A percentile compares a stretch with the other conserved stretches of the same genome.
Conservation (phyloP, 2,888 invertebrate species). For the Drosophila sordidapex region DNA sequence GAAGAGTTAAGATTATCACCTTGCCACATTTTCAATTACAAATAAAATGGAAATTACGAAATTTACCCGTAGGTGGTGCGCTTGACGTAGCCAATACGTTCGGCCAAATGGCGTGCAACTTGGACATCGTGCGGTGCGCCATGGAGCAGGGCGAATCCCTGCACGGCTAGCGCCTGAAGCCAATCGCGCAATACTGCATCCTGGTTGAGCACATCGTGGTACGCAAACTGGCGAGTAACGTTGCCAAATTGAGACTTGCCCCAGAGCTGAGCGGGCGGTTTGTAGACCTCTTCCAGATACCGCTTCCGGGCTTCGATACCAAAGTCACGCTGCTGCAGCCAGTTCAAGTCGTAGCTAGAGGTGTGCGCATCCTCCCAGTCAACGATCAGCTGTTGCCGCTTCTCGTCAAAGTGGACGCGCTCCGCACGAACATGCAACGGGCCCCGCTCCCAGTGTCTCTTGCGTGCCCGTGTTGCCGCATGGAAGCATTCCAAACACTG, state of each 20-base stretch:
- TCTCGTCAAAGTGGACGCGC: conserved; percentile 39
- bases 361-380: conserved; percentile 88
- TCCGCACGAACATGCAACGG: conserved; percentile 85
- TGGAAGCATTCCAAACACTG: conserved; percentile 90
- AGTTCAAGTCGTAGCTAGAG: conserved; percentile 86
- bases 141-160: conserved; percentile 88
- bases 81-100: conserved; percentile 89
- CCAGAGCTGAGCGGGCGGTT: conserved; percentile 86
- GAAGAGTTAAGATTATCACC: background rate
- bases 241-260: conserved; percentile 85
- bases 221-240: conserved; percentile 86
- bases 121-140: conserved; percentile 86
- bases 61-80: conserved; percentile 90
- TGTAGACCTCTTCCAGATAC: conserved; percentile 86
- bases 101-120: conserved; percentile 86
- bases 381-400: conserved; percentile 77
- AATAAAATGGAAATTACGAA: background rate
- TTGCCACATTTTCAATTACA: background rate
- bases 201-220: conserved; percentile 85
- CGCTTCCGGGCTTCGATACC: conserved; percentile 84
- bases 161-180: conserved; percentile 87
- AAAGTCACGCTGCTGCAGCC: conserved; percentile 88
- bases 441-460: conserved; percentile 86
- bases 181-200: conserved; percentile 86
- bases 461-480: conserved; percentile 87